phyloP scores from a whole-genome alignment of 2,888 invertebrate genomes.

The Encarsia formosa region DNA sequence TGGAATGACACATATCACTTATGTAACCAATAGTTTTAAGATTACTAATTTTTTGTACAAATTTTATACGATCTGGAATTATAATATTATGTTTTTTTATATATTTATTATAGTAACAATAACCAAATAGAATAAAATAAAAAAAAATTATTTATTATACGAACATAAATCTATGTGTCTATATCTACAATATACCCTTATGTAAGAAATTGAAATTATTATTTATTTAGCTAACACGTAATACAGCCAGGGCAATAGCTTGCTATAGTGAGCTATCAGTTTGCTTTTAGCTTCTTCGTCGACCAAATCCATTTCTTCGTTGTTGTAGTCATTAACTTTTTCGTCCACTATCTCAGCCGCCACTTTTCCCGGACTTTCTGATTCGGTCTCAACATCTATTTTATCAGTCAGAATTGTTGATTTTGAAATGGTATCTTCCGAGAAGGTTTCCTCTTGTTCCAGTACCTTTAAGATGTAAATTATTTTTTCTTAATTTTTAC shows the following conservation, averaged over 20 bases:
- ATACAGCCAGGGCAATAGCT: conserved; percentile 43
- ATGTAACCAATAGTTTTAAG: too few relatives aligned
- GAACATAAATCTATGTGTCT: conserved; percentile 6
- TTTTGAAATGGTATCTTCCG: neutral
- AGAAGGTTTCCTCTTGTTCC: conserved; percentile 3
- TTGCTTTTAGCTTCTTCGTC: conserved; percentile 34
- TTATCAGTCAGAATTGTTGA: neutral
- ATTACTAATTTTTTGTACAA: too few relatives aligned
- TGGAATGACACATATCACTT: too few relatives aligned
- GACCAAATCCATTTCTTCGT: conserved; percentile 19
- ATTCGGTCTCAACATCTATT: neutral
- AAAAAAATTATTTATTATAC: conserved; percentile 13
- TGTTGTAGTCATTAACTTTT: conserved; percentile 7
- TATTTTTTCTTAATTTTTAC: neutral
- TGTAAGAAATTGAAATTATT: conserved; percentile 23
- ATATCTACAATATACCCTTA: conserved; percentile 8
- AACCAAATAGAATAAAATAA: too few relatives aligned
- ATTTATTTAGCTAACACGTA: conserved; percentile 37
- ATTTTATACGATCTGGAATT: too few relatives aligned
- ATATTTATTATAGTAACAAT: conserved; percentile 11
- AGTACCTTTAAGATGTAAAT: neutral
- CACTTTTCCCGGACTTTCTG: neutral
- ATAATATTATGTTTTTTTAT: too few relatives aligned
- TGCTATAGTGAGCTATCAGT: conserved; percentile 44
- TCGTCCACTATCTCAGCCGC: conserved; percentile 1